These are phyloP conservation scores for Petrolisthes manimaculis DNA, from an alignment of 2,888 invertebrate genomes.

Conservation along the genomic window DNA sequence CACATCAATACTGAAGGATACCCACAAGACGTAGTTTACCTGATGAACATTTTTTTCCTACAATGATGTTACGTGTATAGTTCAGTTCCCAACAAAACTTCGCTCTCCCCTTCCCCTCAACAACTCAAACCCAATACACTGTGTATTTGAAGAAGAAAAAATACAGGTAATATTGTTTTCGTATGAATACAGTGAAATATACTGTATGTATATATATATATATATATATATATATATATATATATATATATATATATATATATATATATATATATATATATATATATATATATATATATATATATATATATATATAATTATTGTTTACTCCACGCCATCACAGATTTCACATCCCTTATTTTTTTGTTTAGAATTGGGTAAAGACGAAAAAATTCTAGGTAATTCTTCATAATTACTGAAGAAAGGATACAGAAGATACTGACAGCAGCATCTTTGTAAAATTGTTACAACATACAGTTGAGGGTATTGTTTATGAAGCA, in stretches of 20 bases:
- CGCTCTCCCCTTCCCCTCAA: too few species aligned
- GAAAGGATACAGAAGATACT: too few species aligned
- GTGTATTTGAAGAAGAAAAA: background rate
- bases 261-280: slow-evolving; percentile 27
- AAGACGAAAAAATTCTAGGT: too few species aligned
- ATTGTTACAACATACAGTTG: background rate
- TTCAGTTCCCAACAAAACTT: too few species aligned
- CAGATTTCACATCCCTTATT: too few species aligned
- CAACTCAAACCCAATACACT: too few species aligned
- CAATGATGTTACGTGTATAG: too few species aligned
- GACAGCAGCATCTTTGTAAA: too few species aligned
- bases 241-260: slow-evolving; percentile 34
- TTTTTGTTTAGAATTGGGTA: too few species aligned
- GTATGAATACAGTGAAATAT: slow-evolving; percentile 23
- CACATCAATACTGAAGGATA: background rate
- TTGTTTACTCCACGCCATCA: background rate
- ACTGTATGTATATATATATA: slow-evolving; percentile 44
- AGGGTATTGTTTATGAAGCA: background rate
- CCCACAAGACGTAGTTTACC: too few species aligned
- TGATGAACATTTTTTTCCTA: too few species aligned
- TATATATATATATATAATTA: slow-evolving; percentile 30
- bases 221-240: slow-evolving; percentile 41
- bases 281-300: slow-evolving; percentile 43
- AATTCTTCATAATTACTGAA: too few species aligned
- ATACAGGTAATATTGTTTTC: background rate